A percentile compares a stretch with the other conserved stretches of the same genome.
phyloP scores from a whole-genome alignment of 2,113 vertebrate species.

The Progne subis region DNA sequence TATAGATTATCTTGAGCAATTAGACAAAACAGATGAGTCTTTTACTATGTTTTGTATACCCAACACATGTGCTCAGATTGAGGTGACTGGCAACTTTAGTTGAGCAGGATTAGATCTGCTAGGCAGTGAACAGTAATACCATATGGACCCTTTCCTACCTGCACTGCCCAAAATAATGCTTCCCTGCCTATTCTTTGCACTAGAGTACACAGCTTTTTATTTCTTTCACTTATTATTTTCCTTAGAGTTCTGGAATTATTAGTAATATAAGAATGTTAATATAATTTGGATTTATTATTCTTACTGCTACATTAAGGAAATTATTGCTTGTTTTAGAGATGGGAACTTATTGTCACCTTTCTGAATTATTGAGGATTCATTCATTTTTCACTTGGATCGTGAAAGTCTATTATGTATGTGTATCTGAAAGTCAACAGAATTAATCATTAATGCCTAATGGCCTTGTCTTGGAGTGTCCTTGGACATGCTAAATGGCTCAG shows the following conservation, averaged over 20 bases:
- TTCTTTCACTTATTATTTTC: constrained; percentile 8
- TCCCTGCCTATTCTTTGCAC: neutral
- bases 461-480: constrained; percentile 42
- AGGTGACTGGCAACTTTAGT: neutral
- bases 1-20: neutral
- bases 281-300: constrained; percentile 27
- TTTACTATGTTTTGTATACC: neutral
- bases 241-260: neutral
- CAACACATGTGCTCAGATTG: neutral
- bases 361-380: constrained; percentile 65
- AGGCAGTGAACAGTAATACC: neutral
- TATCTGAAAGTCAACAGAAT: constrained; percentile 51
- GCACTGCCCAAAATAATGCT: neutral
- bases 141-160: neutral
- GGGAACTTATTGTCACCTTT: neutral
- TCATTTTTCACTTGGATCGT: constrained; percentile 47
- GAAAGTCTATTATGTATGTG: constrained; percentile 31
- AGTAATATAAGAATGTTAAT: constrained; percentile 24
- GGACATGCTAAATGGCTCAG: constrained; percentile 19
- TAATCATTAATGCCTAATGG: constrained; percentile 57
- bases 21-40: neutral
- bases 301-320: constrained; percentile 40
- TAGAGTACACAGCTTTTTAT: neutral
- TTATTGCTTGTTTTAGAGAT: constrained; percentile 48
- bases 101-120: neutral